A percentile compares a stretch with the other conserved stretches of the same genome.
Evolutionary conservation across 2,888 invertebrate species (phyloP).

Genomic region (Baronia brevicornis): DNA sequence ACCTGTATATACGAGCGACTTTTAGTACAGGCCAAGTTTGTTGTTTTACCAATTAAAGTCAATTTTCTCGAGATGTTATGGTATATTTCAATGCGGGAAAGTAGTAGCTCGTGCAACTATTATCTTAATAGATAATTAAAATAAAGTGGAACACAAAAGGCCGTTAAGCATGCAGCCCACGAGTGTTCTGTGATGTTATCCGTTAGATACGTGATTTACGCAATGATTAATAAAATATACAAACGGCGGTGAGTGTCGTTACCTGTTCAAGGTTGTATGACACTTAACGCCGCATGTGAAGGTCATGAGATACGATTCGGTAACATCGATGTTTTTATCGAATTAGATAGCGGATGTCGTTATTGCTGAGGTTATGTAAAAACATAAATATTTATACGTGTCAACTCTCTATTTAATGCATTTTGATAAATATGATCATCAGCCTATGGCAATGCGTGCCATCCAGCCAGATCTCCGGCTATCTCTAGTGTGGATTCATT

Average conservation of each 20-base stretch:
- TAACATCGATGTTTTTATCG: slow-evolving; percentile 9
- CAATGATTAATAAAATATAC: slow-evolving; percentile 2
- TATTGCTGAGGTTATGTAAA: not conserved
- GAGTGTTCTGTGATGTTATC: slow-evolving; percentile 27
- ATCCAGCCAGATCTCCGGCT: no score
- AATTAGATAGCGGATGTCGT: not conserved
- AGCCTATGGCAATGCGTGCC: no score
- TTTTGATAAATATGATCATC: slow-evolving; percentile 20
- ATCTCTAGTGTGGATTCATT: no score
- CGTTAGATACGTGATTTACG: slow-evolving; percentile 13
- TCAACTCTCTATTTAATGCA: slow-evolving; percentile 16
- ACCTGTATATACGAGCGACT: no score
- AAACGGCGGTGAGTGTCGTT: not conserved
- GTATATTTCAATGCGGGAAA: not conserved
- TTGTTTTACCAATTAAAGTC: no score
- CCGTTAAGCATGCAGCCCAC: slow-evolving; percentile 22
- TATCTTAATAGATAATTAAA: slow-evolving; percentile 30
- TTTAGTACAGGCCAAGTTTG: no score
- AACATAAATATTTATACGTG: slow-evolving; percentile 12
- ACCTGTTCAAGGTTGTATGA: no score
- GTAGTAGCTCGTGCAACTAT: slow-evolving; percentile 17
- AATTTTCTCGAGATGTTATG: no score
- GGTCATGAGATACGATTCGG: slow-evolving; percentile 9
- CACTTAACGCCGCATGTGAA: slow-evolving; percentile 8
- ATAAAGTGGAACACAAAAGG: slow-evolving; percentile 31